Base-by-base conservation (phyloP, 2,797 vertebrate genomes). In the Brotula barbata region DNA sequence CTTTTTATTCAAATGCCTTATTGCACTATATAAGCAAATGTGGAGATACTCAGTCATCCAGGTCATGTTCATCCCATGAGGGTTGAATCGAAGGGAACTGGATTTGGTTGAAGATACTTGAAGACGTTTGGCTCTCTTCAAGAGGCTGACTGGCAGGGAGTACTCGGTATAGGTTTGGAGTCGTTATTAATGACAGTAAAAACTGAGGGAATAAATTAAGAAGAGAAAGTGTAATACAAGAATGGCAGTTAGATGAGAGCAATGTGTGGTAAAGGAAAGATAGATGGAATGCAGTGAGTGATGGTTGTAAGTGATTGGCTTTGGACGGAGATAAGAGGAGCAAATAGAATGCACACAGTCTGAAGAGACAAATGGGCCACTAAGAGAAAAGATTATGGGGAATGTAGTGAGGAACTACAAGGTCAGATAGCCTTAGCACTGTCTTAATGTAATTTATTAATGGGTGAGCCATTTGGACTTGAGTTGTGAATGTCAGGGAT, bases 391-490 rank as follows among this genome's bases (percentile, higher is more conserved):
- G 63, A 23, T 51, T 53, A 71, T 40, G 58, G 43, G 20, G 28
- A 23, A 58, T 12, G 11, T 34, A 55, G 5, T 36, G n/a, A 46
- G 19, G 22, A 51, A 15, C 17, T 41, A 40, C 44, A 55, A 14
- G 37, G 23, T 41, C 37, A 25, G 49, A 76, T 54, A 43, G 65
- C 34, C 39, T 16, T 44, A 52, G 34, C 34, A 46, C 62, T 7
- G 41, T 42, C 44, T 64, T 69, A 73, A 71, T 75, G 45, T 72
- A 43, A 74, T 75, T 64, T 47, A 65, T 67, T 59, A 58, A 73
- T 50, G 21, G 46, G 1, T 10, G 60, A 67, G 59, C 41, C 34
- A 20, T 60, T 80, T 54, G 37, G 42, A 31, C 64, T 45, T 54
- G 40, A 37, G 44, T 8, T 28, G 19, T 68, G 67, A 76, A 57